These are phyloP conservation scores for Acronicta alni DNA, from an alignment of 2,888 invertebrate genomes.

Conservation along the genomic window DNA sequence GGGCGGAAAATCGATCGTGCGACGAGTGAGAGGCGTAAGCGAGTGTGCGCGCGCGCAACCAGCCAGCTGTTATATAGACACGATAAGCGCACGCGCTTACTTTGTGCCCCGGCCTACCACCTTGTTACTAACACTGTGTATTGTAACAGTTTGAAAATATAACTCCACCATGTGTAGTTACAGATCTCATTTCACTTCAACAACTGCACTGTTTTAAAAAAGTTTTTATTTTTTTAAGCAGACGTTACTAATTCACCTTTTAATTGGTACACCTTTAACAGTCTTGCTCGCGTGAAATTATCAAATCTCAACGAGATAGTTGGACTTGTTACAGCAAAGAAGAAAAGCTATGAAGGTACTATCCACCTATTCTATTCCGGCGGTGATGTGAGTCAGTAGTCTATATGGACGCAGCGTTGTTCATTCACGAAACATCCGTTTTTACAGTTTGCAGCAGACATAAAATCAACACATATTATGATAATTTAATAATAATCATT, in stretches of 20 bases:
- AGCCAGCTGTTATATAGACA: constrained; percentile 77
- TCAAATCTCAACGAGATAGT: too few species aligned
- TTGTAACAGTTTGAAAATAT: constrained; percentile 41
- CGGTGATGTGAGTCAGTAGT: too few species aligned
- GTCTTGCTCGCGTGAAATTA: too few species aligned
- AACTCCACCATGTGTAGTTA: constrained; percentile 10
- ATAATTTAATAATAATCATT: not conserved
- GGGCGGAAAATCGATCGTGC: constrained; percentile 79
- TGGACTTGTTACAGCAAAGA: too few species aligned
- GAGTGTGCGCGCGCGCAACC: constrained; percentile 86
- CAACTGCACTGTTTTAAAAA: constrained; percentile 12
- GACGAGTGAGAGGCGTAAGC: constrained; percentile 73
- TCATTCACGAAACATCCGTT: not conserved
- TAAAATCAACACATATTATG: not conserved
- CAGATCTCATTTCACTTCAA: constrained; percentile 19
- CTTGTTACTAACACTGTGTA: constrained; percentile 34
- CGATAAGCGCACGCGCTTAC: constrained; percentile 74
- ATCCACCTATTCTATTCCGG: too few species aligned
- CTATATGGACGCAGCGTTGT: not conserved
- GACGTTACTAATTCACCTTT: constrained; percentile 3
- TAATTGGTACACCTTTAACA: too few species aligned
- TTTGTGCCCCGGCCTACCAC: constrained; percentile 59
- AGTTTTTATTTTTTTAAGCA: not conserved
- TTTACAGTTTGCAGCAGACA: not conserved
- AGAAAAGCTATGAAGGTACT: too few species aligned